phyloP scores from a whole-genome alignment of 2,888 invertebrate species.

The Hyposoter dolosus region DNA sequence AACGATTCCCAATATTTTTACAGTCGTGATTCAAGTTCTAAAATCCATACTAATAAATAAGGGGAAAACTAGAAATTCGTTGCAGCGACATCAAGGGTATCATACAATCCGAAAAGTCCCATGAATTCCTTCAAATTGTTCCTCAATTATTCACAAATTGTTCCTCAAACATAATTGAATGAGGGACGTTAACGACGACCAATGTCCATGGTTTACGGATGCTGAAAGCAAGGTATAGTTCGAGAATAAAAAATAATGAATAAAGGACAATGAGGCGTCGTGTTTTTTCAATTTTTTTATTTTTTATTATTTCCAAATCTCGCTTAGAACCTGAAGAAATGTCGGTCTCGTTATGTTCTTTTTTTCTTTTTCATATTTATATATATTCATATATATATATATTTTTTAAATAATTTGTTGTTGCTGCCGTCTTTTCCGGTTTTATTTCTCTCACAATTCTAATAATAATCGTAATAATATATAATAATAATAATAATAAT shows the following conservation, averaged over 20 bases:
- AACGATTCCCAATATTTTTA: too few relatives aligned
- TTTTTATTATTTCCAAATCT: conserved; percentile 74
- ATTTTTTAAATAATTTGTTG: conserved; percentile 33
- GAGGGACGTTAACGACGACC: too few relatives aligned
- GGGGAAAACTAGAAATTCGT: too few relatives aligned
- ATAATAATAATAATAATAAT: conserved; percentile 72
- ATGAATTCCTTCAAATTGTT: too few relatives aligned
- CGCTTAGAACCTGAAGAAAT: conserved; percentile 83
- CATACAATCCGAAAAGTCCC: too few relatives aligned
- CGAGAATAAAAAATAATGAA: not conserved
- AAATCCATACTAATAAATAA: too few relatives aligned
- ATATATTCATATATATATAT: conserved; percentile 27
- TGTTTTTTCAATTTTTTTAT: conserved; percentile 69
- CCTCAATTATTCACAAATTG: too few relatives aligned
- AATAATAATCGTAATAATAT: conserved; percentile 78
- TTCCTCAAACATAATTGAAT: too few relatives aligned
- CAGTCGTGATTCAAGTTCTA: too few relatives aligned
- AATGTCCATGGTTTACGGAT: not conserved
- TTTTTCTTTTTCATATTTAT: conserved; percentile 33
- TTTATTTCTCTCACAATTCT: conserved; percentile 82
- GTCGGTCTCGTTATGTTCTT: conserved; percentile 54
- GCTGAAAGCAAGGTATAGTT: not conserved
- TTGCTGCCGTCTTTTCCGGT: conserved; percentile 50
- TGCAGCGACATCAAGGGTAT: too few relatives aligned
- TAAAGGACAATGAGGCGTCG: not conserved